Evolutionary conservation across 2,113 vertebrate species (phyloP).

Genomic region (Anhinga rufa): DNA sequence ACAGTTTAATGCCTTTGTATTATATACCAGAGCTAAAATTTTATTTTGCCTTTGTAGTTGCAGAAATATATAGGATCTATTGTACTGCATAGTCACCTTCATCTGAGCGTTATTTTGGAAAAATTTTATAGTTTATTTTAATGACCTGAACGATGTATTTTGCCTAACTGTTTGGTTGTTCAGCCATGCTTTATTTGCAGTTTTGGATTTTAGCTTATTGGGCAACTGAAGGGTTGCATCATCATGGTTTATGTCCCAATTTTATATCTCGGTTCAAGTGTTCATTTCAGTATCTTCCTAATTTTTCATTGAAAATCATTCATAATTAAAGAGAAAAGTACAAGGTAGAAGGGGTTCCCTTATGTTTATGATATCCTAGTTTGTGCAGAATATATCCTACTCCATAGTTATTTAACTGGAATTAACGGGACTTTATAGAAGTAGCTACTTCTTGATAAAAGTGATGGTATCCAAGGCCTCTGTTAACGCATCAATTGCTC

Average conservation of each 20-base stretch:
- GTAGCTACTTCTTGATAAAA: background rate
- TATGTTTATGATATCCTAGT: background rate
- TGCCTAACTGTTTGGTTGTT: background rate
- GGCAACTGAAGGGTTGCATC: background rate
- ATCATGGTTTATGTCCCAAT: background rate
- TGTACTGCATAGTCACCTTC: background rate
- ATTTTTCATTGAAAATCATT: background rate
- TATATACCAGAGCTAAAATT: background rate
- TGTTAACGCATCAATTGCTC: background rate
- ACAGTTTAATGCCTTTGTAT: background rate
- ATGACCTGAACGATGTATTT: background rate
- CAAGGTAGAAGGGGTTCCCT: background rate
- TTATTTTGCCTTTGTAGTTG: background rate
- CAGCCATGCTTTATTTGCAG: background rate
- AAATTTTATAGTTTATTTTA: background rate
- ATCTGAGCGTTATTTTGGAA: background rate
- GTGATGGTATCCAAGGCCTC: background rate
- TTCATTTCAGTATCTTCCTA: background rate
- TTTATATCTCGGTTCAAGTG: background rate
- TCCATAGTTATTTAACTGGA: background rate
- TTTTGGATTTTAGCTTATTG: background rate
- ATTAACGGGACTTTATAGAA: background rate
- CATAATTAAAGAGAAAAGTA: background rate
- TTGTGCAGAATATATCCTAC: background rate
- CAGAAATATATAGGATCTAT: background rate